A percentile compares a stretch with the other conserved stretches of the same genome.
Conservation (phyloP, 1,140 invertebrate species). For the Ooceraea biroi region DNA sequence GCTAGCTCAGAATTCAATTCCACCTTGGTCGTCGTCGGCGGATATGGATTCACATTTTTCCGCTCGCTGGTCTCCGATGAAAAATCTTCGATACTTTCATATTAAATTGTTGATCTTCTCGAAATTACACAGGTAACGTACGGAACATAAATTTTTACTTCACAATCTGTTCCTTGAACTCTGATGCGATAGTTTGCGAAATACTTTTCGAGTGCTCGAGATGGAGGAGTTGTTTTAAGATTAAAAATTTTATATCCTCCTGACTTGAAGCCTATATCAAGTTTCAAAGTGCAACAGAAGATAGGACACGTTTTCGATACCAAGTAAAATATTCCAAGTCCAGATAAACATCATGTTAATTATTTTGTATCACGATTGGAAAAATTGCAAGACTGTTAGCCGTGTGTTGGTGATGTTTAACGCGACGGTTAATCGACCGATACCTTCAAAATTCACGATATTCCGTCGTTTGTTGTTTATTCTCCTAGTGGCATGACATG, state of each 20-base stretch:
- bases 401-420: too few relatives aligned
- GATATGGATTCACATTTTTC: constrained; percentile 60
- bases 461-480: neutral
- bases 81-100: neutral
- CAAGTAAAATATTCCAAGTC: neutral
- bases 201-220: neutral
- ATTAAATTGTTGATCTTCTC: neutral
- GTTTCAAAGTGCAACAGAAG: neutral
- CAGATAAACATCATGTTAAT: too few relatives aligned
- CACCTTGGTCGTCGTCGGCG: constrained; percentile 60
- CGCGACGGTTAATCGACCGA: neutral
- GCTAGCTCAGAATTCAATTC: constrained; percentile 77
- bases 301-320: neutral
- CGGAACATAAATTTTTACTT: neutral
- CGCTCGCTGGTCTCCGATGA: constrained; percentile 16
- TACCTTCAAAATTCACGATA: neutral
- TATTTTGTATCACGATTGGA: neutral
- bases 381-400: neutral
- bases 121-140: neutral
- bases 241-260: neutral
- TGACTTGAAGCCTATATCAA: neutral
- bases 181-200: neutral
- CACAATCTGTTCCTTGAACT: neutral
- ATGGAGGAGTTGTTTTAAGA: neutral
- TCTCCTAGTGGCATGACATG: neutral